Base-by-base conservation (phyloP, 2,888 invertebrate species). In the Ennomos quercinarius region DNA sequence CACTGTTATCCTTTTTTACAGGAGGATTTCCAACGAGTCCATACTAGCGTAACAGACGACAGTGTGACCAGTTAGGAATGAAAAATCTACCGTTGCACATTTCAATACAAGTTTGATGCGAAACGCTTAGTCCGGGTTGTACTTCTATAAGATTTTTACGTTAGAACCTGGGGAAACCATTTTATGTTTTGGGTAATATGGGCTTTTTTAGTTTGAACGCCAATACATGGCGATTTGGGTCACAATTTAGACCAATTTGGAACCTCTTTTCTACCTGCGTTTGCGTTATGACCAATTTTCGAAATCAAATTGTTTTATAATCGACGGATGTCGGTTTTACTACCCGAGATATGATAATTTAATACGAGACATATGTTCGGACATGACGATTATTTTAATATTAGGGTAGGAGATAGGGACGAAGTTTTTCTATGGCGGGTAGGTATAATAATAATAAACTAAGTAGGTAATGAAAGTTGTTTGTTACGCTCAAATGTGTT, bases 241-340 rank as follows among this genome's bases (percentile, higher is more conserved):
- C 17, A 17, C 54, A 59, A 65, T 65, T 63, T 62, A 57, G 65
- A 60, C 66, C 73, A 80, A 80, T 78, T 81, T 75, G 45, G 58
- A 56, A 60, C 63, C 66, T 27, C 40, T 59, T 64, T 53, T 58
- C 71, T 75, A 78, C 76, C 79, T 76, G 72, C 66, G 66, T 73
- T 70, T 57, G 71, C 57, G 60, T 60, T 53, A 9, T 41, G 49
- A 54, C 59, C 49, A 59, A 54, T 59, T 85, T 85, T 76, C 72
- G 70, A 68, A 67, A 69, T 68, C 70, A 83, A 85, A 87, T 87
- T 79, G 78, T 76, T 63, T 73, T 86, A 80, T 88, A 87, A 89
- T 86, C 77, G 86, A 78, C 86, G 86, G 87, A 86, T 84, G 82
- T 76, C 76, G 79, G 74, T 63, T 67, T 64, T 39, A 68, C 69